Base-by-base conservation (phyloP, 1,140 invertebrate genomes). In the Sarcophaga bullata region DNA sequence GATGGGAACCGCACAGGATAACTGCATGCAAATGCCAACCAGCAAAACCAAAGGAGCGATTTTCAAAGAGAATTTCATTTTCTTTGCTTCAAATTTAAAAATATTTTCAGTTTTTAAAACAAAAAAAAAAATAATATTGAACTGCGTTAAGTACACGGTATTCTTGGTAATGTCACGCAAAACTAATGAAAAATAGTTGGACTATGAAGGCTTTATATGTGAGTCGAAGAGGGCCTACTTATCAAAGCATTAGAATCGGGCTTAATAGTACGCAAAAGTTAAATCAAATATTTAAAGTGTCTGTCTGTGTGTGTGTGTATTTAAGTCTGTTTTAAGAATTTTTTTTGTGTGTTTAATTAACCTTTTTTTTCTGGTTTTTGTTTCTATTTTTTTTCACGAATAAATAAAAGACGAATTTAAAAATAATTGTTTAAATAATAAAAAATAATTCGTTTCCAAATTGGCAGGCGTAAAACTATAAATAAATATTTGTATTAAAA, bases 61-160 rank as follows among this genome's bases (percentile, higher is more conserved):
- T 54, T 54, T 54, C 15, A 54, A 54, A 54, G 6, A 58, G 54
- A 58, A 58, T 58, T 58, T 58, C 54, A 58, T 58, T 58, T 58
- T 58, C 10, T 54, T 8, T 58, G n/a, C 4, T n/a, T n/a, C 3
- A 5, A n/a, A 0, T n/a, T 58, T 58, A 4, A 58, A 3, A 58
- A 11, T 58, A 58, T 1, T 58, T 52, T 52, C 50, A 1, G 50
- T 0, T 0, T 52, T 52, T 52, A 52, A 52, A 6, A 52, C 3
- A 54, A 37, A 37, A 37, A 37, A n/a, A n/a, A n/a, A n/a, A 58
- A 3, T 58, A 13, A 52, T 10, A 15, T 58, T 58, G n/a, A 15
- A 58, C 52, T 58, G 13, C n/a, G 11, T 58, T 58, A n/a, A n/a
- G n/a, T n/a, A n/a, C 25, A 37, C 25, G 4, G 4, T 37, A 37